Percentiles rank a stretch among this genome's conserved stretches.
These are phyloP conservation scores for Lordiphosa collinella DNA, from an alignment of 1,140 invertebrate species.

Conservation along the genomic window DNA sequence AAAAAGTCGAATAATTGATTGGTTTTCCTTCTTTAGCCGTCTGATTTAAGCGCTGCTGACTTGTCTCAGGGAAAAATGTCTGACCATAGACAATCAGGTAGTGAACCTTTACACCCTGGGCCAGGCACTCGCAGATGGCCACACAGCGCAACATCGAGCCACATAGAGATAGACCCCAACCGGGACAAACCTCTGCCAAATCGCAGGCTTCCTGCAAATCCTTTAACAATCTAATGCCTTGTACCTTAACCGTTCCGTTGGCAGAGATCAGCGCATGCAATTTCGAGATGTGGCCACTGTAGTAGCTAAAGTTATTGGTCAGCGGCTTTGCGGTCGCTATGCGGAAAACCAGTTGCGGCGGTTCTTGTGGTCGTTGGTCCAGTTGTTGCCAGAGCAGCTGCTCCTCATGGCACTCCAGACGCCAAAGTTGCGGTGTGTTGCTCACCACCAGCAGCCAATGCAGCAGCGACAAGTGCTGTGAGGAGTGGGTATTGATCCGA, in stretches of 20 bases:
- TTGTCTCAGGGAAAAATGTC: background rate
- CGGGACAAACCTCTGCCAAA: conserved; percentile 5
- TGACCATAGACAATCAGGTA: conserved; percentile 17
- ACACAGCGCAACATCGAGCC: conserved; percentile 13
- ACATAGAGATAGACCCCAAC: conserved; percentile 16
- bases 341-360: conserved; percentile 3
- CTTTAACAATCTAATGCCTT: background rate
- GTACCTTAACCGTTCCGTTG: background rate
- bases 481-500: too few relatives aligned
- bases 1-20: too few relatives aligned
- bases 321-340: background rate
- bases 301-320: background rate
- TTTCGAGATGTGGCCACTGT: conserved; percentile 11
- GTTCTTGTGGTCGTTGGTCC: background rate
- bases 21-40: background rate
- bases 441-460: conserved; percentile 20
- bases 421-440: background rate
- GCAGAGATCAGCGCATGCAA: conserved; percentile 1
- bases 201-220: conserved; percentile 6
- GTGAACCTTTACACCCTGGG: background rate
- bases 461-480: conserved; percentile 1
- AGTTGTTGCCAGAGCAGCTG: conserved; percentile 7
- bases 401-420: background rate
- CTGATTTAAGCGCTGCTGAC: background rate
- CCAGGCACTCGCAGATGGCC: conserved; percentile 12